Evolutionary conservation across 2,888 invertebrate genomes (phyloP), one percentile per base, ranked within the genome.

Genomic region (Callosobruchus maculatus): DNA sequence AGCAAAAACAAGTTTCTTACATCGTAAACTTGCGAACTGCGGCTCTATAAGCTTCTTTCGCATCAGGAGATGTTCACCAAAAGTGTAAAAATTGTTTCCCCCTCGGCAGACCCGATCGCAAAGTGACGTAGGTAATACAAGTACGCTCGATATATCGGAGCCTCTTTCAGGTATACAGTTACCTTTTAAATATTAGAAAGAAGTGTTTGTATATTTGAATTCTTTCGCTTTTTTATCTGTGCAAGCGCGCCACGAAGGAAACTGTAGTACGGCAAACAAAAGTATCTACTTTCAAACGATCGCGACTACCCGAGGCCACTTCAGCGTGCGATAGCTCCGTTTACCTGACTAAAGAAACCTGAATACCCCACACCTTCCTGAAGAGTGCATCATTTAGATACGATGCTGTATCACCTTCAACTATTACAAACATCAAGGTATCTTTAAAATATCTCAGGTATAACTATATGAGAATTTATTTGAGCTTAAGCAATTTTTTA

Each of bases 231-330:
- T 75, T 76, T 76, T 75, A 75, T 77, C 76, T 73, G 74, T 69
- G 67, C 1, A 49, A 18, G 49, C 49, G 49, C 49, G 49, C 49
- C 9, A 49, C 9, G 13, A 49, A 49, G 49, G 49, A 49, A 49
- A 49, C 49, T 49, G 49, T 49, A 49, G 49, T 13, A 49, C 49
- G 18, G 70, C 74, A 69, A 76, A 75, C 77, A 72, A 77, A 76
- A 77, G 77, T 78, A 77, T 78, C 77, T 73, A 75, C 75, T 78
- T 78, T 78, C 78, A 78, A 78, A 78, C 77, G 78, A 77, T 73
- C 76, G 74, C 74, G 13, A 49, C 49, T 49, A 49, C 49, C 49
- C 49, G 49, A 49, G 7, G 13, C 49, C 68, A 72, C 72, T 67
- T 22, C 71, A 70, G 77, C 74, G 75, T 77, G 76, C 71, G 26